Conservation (phyloP, 1,140 invertebrate genomes). For the Gonioctena quinquepunctata region DNA sequence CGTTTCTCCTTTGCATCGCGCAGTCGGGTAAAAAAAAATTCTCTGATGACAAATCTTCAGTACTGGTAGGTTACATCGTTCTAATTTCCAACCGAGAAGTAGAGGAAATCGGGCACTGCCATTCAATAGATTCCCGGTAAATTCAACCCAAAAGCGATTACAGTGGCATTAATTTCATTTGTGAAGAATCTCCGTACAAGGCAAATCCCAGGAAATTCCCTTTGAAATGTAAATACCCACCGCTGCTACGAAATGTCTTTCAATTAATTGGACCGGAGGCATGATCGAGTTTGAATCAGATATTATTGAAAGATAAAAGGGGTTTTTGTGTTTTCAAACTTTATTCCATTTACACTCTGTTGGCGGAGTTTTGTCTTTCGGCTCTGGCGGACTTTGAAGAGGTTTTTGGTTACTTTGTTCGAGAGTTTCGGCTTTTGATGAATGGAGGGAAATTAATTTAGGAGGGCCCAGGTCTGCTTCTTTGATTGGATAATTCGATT, state of each 20-base stretch:
- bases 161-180: slow-evolving; percentile 13
- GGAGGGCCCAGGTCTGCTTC: background rate
- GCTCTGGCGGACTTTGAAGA: slow-evolving; percentile 3
- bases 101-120: no score
- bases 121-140: background rate
- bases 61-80: no score
- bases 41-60: no score
- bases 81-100: no score
- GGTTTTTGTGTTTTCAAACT: slow-evolving; percentile 10
- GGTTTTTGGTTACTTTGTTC: slow-evolving; percentile 6
- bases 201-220: slow-evolving; percentile 1
- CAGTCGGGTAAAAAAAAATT: no score
- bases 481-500: background rate
- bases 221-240: slow-evolving; percentile 18
- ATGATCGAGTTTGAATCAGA: slow-evolving; percentile 14
- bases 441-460: background rate
- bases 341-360: slow-evolving; percentile 14
- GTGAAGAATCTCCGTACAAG: background rate
- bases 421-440: background rate
- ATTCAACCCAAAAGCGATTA: slow-evolving; percentile 4
- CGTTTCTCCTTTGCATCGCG: no score
- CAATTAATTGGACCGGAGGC: slow-evolving; percentile 13
- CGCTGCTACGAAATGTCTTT: slow-evolving; percentile 12
- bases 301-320: slow-evolving; percentile 16
- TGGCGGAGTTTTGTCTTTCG: slow-evolving; percentile 13